Base-by-base conservation (phyloP, 2,888 invertebrate species). In the Eretmocerus hayati region DNA sequence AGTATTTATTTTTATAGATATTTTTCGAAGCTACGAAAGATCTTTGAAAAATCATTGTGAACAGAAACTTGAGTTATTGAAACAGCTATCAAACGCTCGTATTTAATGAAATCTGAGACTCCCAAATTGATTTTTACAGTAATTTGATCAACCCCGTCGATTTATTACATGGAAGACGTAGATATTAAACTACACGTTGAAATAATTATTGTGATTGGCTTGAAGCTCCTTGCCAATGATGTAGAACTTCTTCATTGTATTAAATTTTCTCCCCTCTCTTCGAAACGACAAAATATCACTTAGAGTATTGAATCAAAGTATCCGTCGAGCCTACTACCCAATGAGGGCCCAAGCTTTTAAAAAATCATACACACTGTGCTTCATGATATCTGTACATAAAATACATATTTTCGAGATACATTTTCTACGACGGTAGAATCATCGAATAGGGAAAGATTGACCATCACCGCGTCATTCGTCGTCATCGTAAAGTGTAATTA, bases 1-100 rank as follows among this genome's bases (percentile, higher is more conserved):
- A 67, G 65, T 69, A 69, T 71, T 71, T 71, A 71, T 71, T 71
- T 71, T 70, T 70, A 69, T 69, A 70, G 67, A 68, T 67, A 69
- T 67, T 59, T 60, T 58, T 62, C 56, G 60, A 60, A 55, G 58
- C 58, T 48, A 46, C 50, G 47, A 50, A 50, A 53, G 53, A 50
- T 50, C 50, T 50, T 50, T 48, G 33, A 33, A 33, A 41, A 32
- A 53, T 45, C 40, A 50, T 47, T 36, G 47, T 50, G 23, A 50
- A 20, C 11, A 21, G 46, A 33, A 48, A 16, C 45, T 41, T 35
- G 8, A 37, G 43, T 45, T 52, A 46, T 40, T 21, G 15, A 48
- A 42, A 36, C 37, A 46, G 15, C 20, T 52, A 33, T 16, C 18
- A 30, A 31, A 33, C 36, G 37, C 32, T 41, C 20, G 46, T 46